phyloP scores from a whole-genome alignment of 64 coral and sea anemone genomes.

The Montipora sp. region DNA sequence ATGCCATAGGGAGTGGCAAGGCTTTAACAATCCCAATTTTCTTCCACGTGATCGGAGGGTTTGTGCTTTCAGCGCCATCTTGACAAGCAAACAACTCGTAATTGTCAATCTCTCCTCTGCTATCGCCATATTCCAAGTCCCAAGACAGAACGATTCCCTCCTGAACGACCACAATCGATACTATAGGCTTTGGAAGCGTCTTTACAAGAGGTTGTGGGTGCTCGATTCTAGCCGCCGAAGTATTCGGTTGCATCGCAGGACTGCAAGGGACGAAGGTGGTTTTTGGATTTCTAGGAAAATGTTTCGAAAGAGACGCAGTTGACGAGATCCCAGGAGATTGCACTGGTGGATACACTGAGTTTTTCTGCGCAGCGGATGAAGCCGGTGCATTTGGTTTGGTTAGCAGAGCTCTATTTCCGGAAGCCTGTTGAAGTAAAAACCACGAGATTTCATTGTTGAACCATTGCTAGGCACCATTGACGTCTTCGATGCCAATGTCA shows the following conservation, averaged over 20 bases:
- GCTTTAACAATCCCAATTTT: conserved; percentile 93
- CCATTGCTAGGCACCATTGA: no score
- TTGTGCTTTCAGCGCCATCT: conserved; percentile 56
- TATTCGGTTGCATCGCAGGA: not conserved
- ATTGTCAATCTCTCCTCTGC: conserved; percentile 40
- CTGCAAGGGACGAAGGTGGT: not conserved
- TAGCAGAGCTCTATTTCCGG: not conserved
- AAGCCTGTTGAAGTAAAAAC: not conserved
- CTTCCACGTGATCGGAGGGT: conserved; percentile 82
- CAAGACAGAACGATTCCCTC: conserved; percentile 94
- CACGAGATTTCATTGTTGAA: not conserved
- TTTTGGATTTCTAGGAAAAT: not conserved
- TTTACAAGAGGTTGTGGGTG: not conserved
- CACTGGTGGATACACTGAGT: not conserved
- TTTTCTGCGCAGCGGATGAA: not conserved
- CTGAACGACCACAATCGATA: conserved; percentile 75
- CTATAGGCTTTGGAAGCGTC: conserved; percentile 72
- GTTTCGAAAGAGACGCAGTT: not conserved
- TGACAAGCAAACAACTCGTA: conserved; percentile 96
- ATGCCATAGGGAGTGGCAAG: conserved; percentile 93
- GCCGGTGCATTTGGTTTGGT: conserved; percentile 9
- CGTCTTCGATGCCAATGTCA: no score
- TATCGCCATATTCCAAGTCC: conserved; percentile 76
- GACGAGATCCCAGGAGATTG: conserved; percentile 40
- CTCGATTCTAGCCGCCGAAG: not conserved